Evolutionary conservation across 2,888 invertebrate genomes (phyloP).

Genomic region (Odontothrips loti): DNA sequence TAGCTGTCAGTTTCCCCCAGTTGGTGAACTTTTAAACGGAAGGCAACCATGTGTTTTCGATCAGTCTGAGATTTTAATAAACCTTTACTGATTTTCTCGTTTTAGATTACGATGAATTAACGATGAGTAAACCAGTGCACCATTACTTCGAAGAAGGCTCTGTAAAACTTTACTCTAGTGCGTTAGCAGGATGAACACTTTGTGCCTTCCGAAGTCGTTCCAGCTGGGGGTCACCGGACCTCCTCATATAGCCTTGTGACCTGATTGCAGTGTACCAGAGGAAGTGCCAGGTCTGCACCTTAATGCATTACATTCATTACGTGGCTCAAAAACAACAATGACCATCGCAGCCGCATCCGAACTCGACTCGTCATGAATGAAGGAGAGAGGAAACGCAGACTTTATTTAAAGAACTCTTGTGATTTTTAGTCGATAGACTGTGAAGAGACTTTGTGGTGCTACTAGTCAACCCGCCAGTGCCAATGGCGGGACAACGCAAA

Average conservation of each 20-base stretch:
- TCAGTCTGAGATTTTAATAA: neutral
- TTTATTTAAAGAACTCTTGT: slow-evolving; percentile 18
- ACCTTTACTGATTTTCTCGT: neutral
- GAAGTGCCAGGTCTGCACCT: slow-evolving; percentile 25
- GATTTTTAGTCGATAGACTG: slow-evolving; percentile 10
- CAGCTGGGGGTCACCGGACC: slow-evolving; percentile 14
- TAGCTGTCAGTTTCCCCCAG: slow-evolving; percentile 8
- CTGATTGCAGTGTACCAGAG: slow-evolving; percentile 26
- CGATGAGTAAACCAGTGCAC: neutral
- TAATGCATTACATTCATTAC: slow-evolving; percentile 9
- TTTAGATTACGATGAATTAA: slow-evolving; percentile 17
- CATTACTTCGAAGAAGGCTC: neutral
- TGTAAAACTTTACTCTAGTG: neutral
- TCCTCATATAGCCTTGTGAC: slow-evolving; percentile 19
- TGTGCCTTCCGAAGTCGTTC: slow-evolving; percentile 11
- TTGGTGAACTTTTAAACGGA: neutral
- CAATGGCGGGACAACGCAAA: neutral
- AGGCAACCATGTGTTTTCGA: neutral
- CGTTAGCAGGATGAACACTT: neutral
- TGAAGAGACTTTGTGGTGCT: neutral
- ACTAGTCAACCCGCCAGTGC: slow-evolving; percentile 1
- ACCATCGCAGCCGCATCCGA: slow-evolving; percentile 21
- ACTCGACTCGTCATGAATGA: neutral
- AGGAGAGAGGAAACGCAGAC: slow-evolving; percentile 13
- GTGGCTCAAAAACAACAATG: slow-evolving; percentile 22